phyloP scores from a whole-genome alignment of 1,140 invertebrate genomes.

The Adelges cooleyi region DNA sequence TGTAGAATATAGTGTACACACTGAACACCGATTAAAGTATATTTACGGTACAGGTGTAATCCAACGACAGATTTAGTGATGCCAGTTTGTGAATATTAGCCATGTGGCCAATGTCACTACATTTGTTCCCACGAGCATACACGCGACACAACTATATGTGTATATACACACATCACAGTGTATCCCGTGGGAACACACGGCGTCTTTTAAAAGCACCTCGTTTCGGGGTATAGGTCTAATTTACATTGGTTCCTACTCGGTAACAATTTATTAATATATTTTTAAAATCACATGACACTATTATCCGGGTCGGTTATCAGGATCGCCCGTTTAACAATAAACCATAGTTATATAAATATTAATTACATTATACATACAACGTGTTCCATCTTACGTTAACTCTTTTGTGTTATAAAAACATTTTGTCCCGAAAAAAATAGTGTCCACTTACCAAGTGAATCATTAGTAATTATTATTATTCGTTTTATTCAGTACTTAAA shows the following conservation, averaged over 20 bases:
- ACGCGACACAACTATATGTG: constrained; percentile 11
- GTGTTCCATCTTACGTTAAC: no score
- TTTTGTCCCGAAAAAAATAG: no score
- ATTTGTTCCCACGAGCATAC: constrained; percentile 12
- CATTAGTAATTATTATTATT: no score
- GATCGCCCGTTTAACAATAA: no score
- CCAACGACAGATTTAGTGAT: constrained; percentile 22
- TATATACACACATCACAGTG: not conserved
- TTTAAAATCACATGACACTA: not conserved
- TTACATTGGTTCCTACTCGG: not conserved
- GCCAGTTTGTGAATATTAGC: not conserved
- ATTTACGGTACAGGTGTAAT: constrained; percentile 5
- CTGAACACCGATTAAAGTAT: constrained; percentile 2
- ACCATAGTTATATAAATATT: no score
- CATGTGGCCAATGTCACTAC: constrained; percentile 4
- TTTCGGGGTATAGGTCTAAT: not conserved
- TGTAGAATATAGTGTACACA: no score
- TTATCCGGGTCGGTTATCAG: no score
- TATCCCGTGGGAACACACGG: constrained; percentile 2
- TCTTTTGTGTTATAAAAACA: no score
- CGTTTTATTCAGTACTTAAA: no score
- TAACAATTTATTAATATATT: not conserved
- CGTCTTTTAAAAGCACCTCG: constrained; percentile 4
- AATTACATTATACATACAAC: no score
- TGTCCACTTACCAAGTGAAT: no score